Evolutionary conservation across 2,888 invertebrate species (phyloP), one percentile per base, ranked within the genome.

Genomic region (Spodoptera picta): DNA sequence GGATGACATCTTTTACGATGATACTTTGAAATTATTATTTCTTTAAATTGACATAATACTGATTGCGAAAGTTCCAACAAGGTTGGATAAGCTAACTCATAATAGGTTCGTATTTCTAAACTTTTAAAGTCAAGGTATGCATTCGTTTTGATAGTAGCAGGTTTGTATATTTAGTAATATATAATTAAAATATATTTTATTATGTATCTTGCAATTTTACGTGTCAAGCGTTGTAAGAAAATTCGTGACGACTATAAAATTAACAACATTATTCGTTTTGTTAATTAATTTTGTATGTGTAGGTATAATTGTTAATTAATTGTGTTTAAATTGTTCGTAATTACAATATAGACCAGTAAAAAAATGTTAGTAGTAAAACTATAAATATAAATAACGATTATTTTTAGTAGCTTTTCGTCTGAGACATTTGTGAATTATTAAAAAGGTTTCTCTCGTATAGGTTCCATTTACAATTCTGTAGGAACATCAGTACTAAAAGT

Each of bases 1-100:
- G 2, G 11, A 41, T 14, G 12, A 65, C 10, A 6, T 27, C 1
- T 47, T 50, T 52, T 11, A 24, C 14, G 24, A 4, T 6, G 27
- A 19, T 27, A 24, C 47, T 52, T 53, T 27, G 41, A 44, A 44
- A 31, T 31, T 55, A 44, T 41, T 64, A 24, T 49, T 19, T 43
- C 48, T 47, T 24, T 43, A n/a, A 24, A 47, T 44, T n/a, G 56
- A 62, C 60, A 45, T 2, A 48, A 60, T 64, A 24, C 7, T 36
- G 19, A 43, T 83, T 77, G 71, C 77, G 72, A 79, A 83, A 82
- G 58, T 53, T 51, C 49, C 44, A 36, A 50, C 55, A 58, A 70
- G 66, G 56, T 67, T 63, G 65, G 14, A 36, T 36, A 36, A 36
- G 36, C 36, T 9, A 9, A 36, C 36, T 36, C 7, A 36, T 7